Conservation (phyloP, 2,888 invertebrate genomes). For the Cremastinae sp. region DNA sequence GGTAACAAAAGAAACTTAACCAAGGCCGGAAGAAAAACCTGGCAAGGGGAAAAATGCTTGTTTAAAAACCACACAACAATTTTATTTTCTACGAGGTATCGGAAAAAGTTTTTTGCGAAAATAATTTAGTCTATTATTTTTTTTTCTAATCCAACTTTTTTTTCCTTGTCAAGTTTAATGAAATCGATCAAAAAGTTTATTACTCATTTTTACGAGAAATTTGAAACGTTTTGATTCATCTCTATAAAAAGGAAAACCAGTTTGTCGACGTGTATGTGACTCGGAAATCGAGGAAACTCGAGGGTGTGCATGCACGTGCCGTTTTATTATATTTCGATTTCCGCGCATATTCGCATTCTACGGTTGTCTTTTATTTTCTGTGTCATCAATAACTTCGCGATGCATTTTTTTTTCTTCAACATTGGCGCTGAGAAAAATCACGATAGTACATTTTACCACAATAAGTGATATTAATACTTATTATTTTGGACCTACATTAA, state of each 20-base stretch:
- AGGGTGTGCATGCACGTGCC: background rate
- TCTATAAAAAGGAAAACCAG: slow-evolving; percentile 50
- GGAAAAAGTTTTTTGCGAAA: too few relatives aligned
- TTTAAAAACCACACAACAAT: slow-evolving; percentile 15
- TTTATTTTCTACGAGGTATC: slow-evolving; percentile 33
- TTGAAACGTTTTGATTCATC: slow-evolving; percentile 23
- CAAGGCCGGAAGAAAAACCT: slow-evolving; percentile 43
- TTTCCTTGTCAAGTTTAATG: slow-evolving; percentile 2
- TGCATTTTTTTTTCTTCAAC: too few relatives aligned
- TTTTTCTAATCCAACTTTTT: background rate
- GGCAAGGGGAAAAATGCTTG: slow-evolving; percentile 2
- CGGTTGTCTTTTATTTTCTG: too few relatives aligned
- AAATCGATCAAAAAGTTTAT: background rate
- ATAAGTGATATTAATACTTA: too few relatives aligned
- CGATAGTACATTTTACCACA: too few relatives aligned
- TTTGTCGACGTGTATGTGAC: slow-evolving; percentile 30
- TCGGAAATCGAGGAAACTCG: slow-evolving; percentile 31
- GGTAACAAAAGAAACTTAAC: slow-evolving; percentile 52
- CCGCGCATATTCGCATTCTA: too few relatives aligned
- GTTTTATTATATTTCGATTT: too few relatives aligned
- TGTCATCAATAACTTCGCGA: too few relatives aligned
- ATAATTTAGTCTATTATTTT: too few relatives aligned
- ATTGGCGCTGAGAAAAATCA: too few relatives aligned
- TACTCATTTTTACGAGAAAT: slow-evolving; percentile 21
- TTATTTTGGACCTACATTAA: too few relatives aligned